These are phyloP conservation scores for Sturnira hondurensis DNA, from an alignment of 2,113 vertebrate genomes.

Conservation along the genomic window DNA sequence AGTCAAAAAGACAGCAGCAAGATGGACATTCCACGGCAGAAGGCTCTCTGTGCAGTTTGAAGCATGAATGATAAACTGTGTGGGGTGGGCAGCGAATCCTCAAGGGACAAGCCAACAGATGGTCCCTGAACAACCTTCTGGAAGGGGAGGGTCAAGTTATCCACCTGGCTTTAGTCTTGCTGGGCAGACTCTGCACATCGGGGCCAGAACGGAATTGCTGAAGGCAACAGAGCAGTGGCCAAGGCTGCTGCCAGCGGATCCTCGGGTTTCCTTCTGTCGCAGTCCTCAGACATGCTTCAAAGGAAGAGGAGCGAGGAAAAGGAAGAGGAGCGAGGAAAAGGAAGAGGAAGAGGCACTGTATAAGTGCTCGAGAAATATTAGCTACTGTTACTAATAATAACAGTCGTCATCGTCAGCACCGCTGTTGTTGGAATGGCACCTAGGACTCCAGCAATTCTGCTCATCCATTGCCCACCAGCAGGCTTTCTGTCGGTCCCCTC, in stretches of 20 bases:
- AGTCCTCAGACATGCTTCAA: not conserved
- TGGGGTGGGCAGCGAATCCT: not conserved
- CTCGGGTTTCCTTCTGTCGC: not conserved
- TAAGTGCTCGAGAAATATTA: not conserved
- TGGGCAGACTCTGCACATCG: not conserved
- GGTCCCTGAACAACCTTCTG: not conserved
- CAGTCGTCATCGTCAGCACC: too few relatives aligned
- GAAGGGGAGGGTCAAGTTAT: not conserved
- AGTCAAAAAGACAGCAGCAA: not conserved
- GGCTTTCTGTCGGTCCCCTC: not conserved
- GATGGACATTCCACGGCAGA: too few relatives aligned
- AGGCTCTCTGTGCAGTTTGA: not conserved
- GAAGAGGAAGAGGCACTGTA: not conserved
- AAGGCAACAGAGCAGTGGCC: not conserved
- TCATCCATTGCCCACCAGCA: not conserved
- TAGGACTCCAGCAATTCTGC: not conserved
- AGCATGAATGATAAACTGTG: not conserved
- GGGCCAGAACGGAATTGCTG: not conserved
- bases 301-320: not conserved
- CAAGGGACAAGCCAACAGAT: not conserved
- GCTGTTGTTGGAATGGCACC: too few relatives aligned
- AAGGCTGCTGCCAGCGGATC: not conserved
- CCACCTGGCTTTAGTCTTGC: not conserved
- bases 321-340: not conserved
- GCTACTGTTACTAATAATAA: not conserved